phyloP scores from a whole-genome alignment of 2,113 vertebrate species.

The Capra hircus region DNA sequence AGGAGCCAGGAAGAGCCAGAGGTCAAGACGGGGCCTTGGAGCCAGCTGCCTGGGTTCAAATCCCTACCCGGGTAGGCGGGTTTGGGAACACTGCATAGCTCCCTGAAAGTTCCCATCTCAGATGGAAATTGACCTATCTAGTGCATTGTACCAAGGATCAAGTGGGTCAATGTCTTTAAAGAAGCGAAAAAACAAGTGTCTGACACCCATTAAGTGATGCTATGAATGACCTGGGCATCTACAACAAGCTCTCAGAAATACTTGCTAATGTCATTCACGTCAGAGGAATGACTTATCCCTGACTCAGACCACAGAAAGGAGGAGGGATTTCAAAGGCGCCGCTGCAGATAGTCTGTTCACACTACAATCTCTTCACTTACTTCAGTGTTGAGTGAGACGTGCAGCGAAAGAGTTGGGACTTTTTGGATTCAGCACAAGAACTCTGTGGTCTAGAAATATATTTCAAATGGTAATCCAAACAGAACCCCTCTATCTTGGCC shows the following conservation, averaged over 20 bases:
- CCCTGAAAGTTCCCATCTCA: neutral
- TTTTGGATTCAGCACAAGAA: neutral
- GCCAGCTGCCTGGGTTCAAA: neutral
- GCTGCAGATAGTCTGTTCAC: too few relatives aligned
- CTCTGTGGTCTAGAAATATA: neutral
- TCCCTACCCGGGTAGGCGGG: rapidly evolving
- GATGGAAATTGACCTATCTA: neutral
- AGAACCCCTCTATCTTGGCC: neutral
- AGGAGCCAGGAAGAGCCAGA: neutral
- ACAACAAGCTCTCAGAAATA: neutral
- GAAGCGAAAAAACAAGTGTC: neutral
- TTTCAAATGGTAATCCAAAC: conserved; percentile 14
- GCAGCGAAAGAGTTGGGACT: neutral
- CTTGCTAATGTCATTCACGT: neutral
- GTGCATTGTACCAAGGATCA: neutral
- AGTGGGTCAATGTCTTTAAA: neutral
- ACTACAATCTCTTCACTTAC: neutral
- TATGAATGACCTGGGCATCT: neutral
- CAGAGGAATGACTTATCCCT: neutral
- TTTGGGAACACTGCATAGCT: neutral
- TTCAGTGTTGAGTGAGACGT: neutral
- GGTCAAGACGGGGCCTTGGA: rapidly evolving
- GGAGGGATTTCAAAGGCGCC: neutral
- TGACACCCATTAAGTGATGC: neutral
- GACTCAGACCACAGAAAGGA: neutral